Conservation (phyloP, 92 coral and sea anemone genomes). For the Umimayanthus kanabou region DNA sequence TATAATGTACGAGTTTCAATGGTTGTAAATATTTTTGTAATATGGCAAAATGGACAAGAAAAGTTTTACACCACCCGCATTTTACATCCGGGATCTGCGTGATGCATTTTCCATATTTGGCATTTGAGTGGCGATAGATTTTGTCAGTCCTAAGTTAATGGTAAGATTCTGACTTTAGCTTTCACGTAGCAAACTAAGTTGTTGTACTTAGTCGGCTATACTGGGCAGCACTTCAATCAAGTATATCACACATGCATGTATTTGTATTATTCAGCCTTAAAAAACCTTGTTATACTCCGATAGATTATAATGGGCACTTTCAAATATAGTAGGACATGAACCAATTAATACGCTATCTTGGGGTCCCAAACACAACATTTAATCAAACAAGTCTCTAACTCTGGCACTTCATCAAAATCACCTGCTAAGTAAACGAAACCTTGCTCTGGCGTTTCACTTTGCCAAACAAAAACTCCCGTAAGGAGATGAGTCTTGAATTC, state of each 20-base stretch:
- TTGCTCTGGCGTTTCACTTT: neutral
- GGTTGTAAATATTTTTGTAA: neutral
- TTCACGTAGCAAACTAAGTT: neutral
- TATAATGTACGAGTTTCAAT: neutral
- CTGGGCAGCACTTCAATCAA: neutral
- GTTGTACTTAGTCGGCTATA: neutral
- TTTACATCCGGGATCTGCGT: neutral
- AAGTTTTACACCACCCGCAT: neutral
- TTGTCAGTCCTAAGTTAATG: no score
- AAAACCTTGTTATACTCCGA: neutral
- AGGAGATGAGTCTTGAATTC: neutral
- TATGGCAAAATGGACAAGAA: neutral
- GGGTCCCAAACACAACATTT: neutral
- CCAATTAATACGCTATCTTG: neutral
- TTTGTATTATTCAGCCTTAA: neutral
- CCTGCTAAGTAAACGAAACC: neutral
- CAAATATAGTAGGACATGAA: neutral
- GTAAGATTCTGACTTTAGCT: neutral
- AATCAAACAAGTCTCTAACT: neutral
- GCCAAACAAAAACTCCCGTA: no score
- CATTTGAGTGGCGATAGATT: neutral
- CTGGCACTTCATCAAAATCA: neutral
- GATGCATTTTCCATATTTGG: neutral
- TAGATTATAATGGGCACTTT: neutral
- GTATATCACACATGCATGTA: neutral